Base-by-base conservation (phyloP, 2,888 invertebrate species). In the Drosophila peninsularis region DNA sequence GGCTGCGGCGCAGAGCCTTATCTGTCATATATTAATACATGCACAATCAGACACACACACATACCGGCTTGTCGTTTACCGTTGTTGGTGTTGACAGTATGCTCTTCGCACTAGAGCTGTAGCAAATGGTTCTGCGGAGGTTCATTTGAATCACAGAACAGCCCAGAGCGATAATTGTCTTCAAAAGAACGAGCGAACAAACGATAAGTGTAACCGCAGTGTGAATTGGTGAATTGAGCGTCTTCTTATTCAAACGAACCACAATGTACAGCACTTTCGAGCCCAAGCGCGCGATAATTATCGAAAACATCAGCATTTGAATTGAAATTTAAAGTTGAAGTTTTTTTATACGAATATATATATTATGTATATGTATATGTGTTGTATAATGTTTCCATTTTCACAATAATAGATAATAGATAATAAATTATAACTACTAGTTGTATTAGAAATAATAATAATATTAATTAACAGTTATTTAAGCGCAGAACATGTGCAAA, bases 401-500 rank as follows among this genome's bases (percentile, higher is more conserved):
- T 74, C 71, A 79, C 85, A 72, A 75, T 72, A 71, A 75, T 75
- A 67, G 82, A 77, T 60, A 72, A 72, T 72, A 62, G 56, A 69
- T 78, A 86, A 83, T 83, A 88, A 88, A 78, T 88, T 83, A 83
- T 49, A 75, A 58, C 88, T 83, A 83, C 24, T 66, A 62, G 57
- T 63, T 61, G 58, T 71, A 75, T 80, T 83, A 78, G 71, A 83
- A 86, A 73, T 69, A 56, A 85, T 82, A 77, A 80, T 84, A 85
- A 71, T 81, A 82, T 67, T 83, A 77, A 67, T 88, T 88, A 83
- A 83, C 83, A 83, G 65, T 80, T 86, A 88, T 78, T 78, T 82
- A 77, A 85, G 71, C 82, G 82, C 82, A 71, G 68, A 70, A 78
- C 44, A 67, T 60, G 71, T 71, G 63, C 63, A 53, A 42, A 47